phyloP scores from a whole-genome alignment of 2,797 vertebrate species.

The Otolemur crassicaudatus region DNA sequence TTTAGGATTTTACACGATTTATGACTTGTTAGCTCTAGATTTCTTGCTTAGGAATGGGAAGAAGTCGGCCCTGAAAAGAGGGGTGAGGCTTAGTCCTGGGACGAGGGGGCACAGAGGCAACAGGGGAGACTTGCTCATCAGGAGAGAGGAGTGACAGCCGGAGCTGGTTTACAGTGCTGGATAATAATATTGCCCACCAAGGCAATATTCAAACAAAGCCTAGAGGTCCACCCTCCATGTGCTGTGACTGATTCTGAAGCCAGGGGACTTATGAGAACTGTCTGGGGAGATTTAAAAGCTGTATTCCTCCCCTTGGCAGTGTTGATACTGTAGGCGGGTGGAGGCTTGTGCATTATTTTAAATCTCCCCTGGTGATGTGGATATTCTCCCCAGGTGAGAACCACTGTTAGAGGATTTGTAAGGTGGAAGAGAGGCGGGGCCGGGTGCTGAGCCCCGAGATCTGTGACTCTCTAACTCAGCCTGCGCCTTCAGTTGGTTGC shows the following conservation, averaged over 20 bases:
- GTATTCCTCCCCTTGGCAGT: background rate
- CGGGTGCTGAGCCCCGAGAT: background rate
- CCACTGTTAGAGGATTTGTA: background rate
- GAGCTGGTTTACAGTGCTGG: background rate
- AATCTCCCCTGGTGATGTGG: background rate
- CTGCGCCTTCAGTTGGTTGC: background rate
- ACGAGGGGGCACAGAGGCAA: background rate
- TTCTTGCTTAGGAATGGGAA: background rate
- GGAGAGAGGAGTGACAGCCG: background rate
- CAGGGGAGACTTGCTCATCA: background rate
- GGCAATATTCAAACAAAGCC: background rate
- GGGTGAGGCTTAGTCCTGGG: background rate
- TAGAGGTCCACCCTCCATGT: fast-evolving
- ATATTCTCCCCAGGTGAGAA: background rate
- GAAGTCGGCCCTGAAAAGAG: background rate
- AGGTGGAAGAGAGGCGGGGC: background rate
- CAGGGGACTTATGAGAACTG: background rate
- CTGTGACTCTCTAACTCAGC: background rate
- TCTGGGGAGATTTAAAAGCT: background rate
- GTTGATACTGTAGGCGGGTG: background rate
- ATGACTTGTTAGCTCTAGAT: background rate
- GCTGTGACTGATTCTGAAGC: background rate
- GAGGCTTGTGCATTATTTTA: background rate
- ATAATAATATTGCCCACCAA: background rate
- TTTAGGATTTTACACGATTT: background rate